Evolutionary conservation across 2,888 invertebrate genomes (phyloP), one percentile per base, ranked within the genome.

Genomic region (Hirtodrosophila cameraria): DNA sequence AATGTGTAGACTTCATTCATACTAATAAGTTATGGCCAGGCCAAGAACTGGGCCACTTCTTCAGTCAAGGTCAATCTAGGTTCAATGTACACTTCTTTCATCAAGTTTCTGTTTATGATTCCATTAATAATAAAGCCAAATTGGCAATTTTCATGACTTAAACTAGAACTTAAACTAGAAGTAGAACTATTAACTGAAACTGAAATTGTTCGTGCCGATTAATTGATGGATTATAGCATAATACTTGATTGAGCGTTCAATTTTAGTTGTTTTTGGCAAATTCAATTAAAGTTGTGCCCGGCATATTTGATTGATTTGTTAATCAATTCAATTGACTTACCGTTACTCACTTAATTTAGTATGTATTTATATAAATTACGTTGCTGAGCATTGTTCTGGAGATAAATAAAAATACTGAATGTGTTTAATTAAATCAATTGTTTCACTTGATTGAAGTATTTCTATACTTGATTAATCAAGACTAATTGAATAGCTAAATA

Each of bases 141-240:
- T 31, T 43, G 20, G 30, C 38, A 16, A n/a, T 28, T 3, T 28
- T 0, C 11, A 46, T 20, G 41, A n/a, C n/a, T n/a, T n/a, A n/a
- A n/a, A n/a, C n/a, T n/a, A n/a, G n/a, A n/a, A n/a, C n/a, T n/a
- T n/a, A n/a, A n/a, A n/a, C n/a, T n/a, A n/a, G n/a, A n/a, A n/a
- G n/a, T n/a, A n/a, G n/a, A n/a, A n/a, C n/a, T n/a, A n/a, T n/a
- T n/a, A n/a, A n/a, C n/a, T n/a, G n/a, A n/a, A n/a, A n/a, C n/a
- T n/a, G n/a, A n/a, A n/a, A n/a, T n/a, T n/a, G n/a, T n/a, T n/a
- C 16, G 46, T 27, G 6, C 11, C 15, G 15, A 13, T 70, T 78
- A 75, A 78, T 74, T 85, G 86, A 85, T 80, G 62, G 79, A 57
- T 66, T 66, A 49, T 35, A n/a, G 62, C 72, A 59, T 66, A 66